Conservation (phyloP, 2,888 invertebrate species). For the Ethmia dodecea region DNA sequence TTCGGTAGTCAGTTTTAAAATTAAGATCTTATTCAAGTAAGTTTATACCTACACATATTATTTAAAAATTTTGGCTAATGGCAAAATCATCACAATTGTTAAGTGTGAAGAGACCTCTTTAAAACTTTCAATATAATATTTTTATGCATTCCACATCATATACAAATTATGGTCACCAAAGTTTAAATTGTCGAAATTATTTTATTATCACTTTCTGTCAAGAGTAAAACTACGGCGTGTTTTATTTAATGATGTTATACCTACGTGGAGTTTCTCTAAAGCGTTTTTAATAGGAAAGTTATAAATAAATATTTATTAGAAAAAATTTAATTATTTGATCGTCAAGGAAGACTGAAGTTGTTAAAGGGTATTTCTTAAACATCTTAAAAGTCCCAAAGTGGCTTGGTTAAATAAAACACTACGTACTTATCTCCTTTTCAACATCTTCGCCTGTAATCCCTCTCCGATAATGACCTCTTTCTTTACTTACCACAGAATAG, state of each 20-base stretch:
- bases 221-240: no score
- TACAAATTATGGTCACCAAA: neutral
- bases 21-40: constrained; percentile 20
- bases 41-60: constrained; percentile 27
- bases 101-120: constrained; percentile 53
- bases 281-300: no score
- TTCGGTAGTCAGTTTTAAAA: constrained; percentile 33
- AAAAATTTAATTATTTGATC: no score
- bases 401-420: constrained; percentile 20
- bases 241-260: no score
- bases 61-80: constrained; percentile 65
- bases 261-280: no score
- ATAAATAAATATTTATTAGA: no score
- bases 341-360: no score
- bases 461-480: constrained; percentile 35
- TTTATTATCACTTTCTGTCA: constrained; percentile 26
- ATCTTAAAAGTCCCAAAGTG: no score
- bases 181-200: constrained; percentile 1
- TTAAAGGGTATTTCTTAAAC: no score
- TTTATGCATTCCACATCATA: constrained; percentile 39
- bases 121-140: constrained; percentile 32
- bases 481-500: constrained; percentile 29
- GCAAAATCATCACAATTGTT: constrained; percentile 76
- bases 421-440: constrained; percentile 25
- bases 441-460: constrained; percentile 40